Base-by-base conservation (phyloP, 2,113 vertebrate genomes). In the Toxotes chatareus region DNA sequence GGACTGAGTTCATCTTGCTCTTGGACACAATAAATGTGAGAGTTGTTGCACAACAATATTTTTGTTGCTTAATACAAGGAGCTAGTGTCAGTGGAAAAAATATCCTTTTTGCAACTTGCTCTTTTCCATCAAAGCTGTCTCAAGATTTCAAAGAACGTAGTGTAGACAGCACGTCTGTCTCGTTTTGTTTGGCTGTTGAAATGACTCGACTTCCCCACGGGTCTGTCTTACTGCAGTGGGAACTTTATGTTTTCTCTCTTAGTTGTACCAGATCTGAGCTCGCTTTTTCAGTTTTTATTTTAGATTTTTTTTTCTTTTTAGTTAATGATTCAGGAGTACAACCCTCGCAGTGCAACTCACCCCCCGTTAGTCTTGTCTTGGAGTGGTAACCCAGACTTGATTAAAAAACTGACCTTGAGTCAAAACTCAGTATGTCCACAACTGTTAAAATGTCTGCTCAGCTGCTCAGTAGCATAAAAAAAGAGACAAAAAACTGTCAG, bases 151-250 rank as follows among this genome's bases (percentile, higher is more conserved):
- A 73, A 86, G 80, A 76, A 76, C 60, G 16, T 23, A 74, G 78
- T 76, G 42, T 74, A 73, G 76, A 88, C 87, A 89, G 81, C 82
- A 68, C 73, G 82, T 84, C 80, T 87, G 83, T 86, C 82, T 86
- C 19, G 0, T 74, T 91, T 88, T 89, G 84, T 93, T 84, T 88
- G 74, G 47, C 79, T 68, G 86, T 85, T 87, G 79, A 92, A 82
- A 91, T 27, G 31, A 31, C 31, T 60, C 82, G 78, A 83, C 55
- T 49, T 90, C 80, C 86, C 83, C 74, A 56, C 7, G 36, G 79
- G 73, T 75, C 69, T 32, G 56, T 79, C 67, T 74, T 38, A 19
- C 66, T 73, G 65, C 63, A 44, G 53, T 40, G 14, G 57, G 61
- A 91, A 84, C 75, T 73, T 56, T 56, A 8, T 60, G 23, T 73